Evolutionary conservation across 23 tunicate species (phyloP).

Genomic region (Botrylloides violaceus): DNA sequence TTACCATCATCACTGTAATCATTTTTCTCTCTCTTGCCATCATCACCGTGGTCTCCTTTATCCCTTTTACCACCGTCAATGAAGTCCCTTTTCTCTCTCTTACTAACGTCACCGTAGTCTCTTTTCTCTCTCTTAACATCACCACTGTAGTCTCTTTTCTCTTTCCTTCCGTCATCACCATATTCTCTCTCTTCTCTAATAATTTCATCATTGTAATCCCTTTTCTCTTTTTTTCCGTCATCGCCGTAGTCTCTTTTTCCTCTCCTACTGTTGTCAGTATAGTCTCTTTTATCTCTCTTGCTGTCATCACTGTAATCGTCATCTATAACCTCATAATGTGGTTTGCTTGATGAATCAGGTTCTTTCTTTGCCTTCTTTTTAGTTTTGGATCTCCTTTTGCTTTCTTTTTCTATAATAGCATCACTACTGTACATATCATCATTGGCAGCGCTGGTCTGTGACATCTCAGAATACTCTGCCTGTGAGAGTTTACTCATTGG

Average conservation of each 20-base stretch:
- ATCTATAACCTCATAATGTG: constrained; percentile 7
- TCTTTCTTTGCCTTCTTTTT: constrained; percentile 9
- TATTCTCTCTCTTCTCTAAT: too few species aligned
- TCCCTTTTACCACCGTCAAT: too few species aligned
- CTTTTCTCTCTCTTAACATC: too few species aligned
- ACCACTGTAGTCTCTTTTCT: too few species aligned
- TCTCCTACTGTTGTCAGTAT: too few species aligned
- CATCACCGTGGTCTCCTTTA: too few species aligned
- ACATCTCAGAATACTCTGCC: constrained; percentile 6
- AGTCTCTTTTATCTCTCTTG: not conserved
- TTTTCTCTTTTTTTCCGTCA: too few species aligned
- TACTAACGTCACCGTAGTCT: too few species aligned
- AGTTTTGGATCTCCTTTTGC: not conserved
- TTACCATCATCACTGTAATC: constrained; percentile 15
- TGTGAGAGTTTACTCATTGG: not conserved
- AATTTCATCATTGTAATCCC: too few species aligned
- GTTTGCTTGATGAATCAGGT: not conserved
- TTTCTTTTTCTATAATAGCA: constrained; percentile 3
- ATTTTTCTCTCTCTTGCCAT: too few species aligned
- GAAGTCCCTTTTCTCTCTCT: too few species aligned
- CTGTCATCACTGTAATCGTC: constrained; percentile 14
- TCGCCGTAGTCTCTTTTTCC: constrained; percentile 5
- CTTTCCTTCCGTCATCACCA: too few species aligned
- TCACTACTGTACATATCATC: constrained; percentile 14
- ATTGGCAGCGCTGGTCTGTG: constrained; percentile 5